Conservation (phyloP, 2,113 vertebrate species). For the Cygnus buccinator region DNA sequence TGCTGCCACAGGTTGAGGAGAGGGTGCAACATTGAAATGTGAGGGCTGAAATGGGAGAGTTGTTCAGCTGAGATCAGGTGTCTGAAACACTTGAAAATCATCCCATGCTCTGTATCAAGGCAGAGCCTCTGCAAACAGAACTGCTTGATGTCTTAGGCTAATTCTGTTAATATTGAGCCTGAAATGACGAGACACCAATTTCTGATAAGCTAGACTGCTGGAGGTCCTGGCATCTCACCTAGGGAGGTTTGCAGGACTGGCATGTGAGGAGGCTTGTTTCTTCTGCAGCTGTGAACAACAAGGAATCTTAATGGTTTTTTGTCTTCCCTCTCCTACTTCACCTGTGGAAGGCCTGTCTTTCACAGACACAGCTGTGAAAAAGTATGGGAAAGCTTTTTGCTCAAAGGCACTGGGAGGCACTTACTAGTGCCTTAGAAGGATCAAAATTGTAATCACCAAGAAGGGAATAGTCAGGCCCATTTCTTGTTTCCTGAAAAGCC, state of each 20-base stretch:
- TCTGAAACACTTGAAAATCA: background rate
- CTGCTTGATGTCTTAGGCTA: background rate
- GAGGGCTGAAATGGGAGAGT: background rate
- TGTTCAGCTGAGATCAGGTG: background rate
- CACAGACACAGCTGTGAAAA: background rate
- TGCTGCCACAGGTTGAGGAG: background rate
- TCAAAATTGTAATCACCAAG: background rate
- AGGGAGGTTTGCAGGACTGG: background rate
- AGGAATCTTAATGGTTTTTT: background rate
- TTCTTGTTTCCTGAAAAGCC: background rate
- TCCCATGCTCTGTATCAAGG: background rate
- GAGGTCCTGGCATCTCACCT: background rate
- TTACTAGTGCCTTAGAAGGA: background rate
- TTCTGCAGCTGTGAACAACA: background rate
- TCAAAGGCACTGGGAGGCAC: background rate
- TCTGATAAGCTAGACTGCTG: background rate
- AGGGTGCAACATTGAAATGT: background rate
- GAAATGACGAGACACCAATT: background rate
- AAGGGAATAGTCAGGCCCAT: background rate
- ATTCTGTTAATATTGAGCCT: background rate
- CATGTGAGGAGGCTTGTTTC: background rate
- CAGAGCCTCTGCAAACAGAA: background rate
- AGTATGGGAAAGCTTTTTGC: background rate
- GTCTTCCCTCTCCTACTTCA: background rate
- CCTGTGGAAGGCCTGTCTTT: background rate